A percentile compares a stretch with the other conserved stretches of the same genome.
Conservation (phyloP, 2,797 vertebrate genomes). For the Helicolenus hilgendorfi region DNA sequence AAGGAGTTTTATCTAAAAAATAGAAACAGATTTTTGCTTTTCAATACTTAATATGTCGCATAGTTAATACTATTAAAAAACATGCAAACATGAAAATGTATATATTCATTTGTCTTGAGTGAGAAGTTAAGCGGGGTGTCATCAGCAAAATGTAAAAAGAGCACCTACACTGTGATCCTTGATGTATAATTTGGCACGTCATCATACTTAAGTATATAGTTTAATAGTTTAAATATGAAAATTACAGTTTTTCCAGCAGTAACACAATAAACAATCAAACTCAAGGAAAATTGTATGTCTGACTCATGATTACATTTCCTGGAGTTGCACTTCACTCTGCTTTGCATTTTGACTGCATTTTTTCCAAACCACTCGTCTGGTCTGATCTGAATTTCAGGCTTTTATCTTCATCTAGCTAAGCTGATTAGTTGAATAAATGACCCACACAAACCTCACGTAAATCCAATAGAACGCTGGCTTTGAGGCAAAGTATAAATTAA, state of each 20-base stretch:
- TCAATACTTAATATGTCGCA: background rate
- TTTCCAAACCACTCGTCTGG: background rate
- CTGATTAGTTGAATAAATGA: slow-evolving; percentile 18
- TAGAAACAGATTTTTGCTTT: background rate
- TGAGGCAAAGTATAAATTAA: slow-evolving; percentile 36
- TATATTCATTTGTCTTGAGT: background rate
- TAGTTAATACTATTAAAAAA: background rate
- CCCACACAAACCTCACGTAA: slow-evolving; percentile 32
- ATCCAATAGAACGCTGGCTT: slow-evolving; percentile 39
- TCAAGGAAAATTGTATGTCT: background rate
- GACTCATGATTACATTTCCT: background rate
- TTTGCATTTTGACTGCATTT: background rate
- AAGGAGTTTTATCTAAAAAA: background rate
- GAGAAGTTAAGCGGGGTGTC: background rate
- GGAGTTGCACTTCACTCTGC: background rate
- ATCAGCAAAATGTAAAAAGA: background rate
- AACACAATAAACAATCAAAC: background rate
- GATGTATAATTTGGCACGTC: background rate
- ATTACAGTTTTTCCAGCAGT: background rate
- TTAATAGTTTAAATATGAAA: background rate
- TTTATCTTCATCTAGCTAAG: background rate
- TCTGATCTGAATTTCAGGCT: background rate
- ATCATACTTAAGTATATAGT: background rate
- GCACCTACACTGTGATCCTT: background rate
- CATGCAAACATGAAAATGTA: background rate